These are phyloP conservation scores for Discoglossus pictus DNA, from an alignment of 2,797 vertebrate species.

Conservation along the genomic window DNA sequence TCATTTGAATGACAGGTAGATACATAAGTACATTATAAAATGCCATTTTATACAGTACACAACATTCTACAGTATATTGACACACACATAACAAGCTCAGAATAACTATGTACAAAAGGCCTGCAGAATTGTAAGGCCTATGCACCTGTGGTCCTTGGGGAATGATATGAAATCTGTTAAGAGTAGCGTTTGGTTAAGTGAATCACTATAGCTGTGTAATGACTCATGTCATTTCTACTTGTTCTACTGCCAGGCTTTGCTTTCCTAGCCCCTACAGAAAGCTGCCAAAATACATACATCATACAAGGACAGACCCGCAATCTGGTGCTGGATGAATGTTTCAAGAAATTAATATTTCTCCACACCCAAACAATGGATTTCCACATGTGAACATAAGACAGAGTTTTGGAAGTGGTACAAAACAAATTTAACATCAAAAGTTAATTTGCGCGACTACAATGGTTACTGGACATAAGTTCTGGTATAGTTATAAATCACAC, in stretches of 20 bases:
- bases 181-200: conserved; percentile 6
- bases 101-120: no score
- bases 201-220: conserved; percentile 20
- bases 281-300: conserved; percentile 20
- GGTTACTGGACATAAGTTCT: neutral
- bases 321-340: neutral
- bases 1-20: no score
- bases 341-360: neutral
- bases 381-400: neutral
- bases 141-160: conserved; percentile 14
- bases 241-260: conserved; percentile 13
- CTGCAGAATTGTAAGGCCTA: neutral
- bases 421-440: neutral
- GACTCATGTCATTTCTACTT: conserved; percentile 24
- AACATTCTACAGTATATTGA: no score
- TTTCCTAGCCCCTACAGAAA: conserved; percentile 14
- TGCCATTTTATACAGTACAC: no score
- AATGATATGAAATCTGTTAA: conserved; percentile 13
- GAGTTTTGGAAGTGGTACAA: neutral
- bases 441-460: no score
- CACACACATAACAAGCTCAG: no score
- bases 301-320: conserved; percentile 11
- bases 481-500: neutral
- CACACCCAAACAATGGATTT: neutral
- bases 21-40: no score